These are phyloP conservation scores for Catocala fraxini DNA, from an alignment of 2,888 invertebrate genomes.

Conservation along the genomic window DNA sequence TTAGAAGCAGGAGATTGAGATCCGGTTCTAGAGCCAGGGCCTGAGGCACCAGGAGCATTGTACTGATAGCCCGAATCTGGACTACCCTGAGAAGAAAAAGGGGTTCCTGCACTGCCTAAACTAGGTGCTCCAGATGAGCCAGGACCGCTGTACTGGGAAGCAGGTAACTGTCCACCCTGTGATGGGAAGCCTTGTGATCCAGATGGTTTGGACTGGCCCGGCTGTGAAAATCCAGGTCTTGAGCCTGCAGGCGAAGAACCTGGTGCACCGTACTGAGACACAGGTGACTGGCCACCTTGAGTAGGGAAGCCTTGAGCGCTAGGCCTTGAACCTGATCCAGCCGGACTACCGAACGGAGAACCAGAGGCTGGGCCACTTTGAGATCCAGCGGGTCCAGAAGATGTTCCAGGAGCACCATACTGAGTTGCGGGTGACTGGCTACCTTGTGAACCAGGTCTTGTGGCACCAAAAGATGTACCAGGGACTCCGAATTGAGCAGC, in stretches of 20 bases:
- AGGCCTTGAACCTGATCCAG: neutral
- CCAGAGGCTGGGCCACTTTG: neutral
- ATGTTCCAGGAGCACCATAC: neutral
- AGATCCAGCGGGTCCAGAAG: neutral
- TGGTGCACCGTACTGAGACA: constrained; percentile 29
- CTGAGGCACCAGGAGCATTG: neutral
- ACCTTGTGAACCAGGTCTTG: constrained; percentile 3
- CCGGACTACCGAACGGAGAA: too few relatives aligned
- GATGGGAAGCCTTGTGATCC: constrained; percentile 41
- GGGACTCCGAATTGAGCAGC: neutral
- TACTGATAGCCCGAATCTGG: constrained; percentile 17
- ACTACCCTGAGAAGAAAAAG: constrained; percentile 4
- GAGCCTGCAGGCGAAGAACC: constrained; percentile 2
- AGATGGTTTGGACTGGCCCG: constrained; percentile 16
- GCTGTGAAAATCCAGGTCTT: constrained; percentile 28
- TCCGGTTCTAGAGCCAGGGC: neutral
- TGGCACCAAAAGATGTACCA: neutral
- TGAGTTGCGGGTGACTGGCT: neutral
- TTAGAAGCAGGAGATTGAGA: constrained; percentile 34
- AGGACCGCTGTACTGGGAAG: neutral
- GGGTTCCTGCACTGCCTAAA: neutral
- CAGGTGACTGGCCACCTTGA: neutral
- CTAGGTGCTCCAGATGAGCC: neutral
- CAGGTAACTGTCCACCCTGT: constrained; percentile 18
- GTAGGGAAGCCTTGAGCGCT: neutral